Base-by-base conservation (phyloP, 2,888 invertebrate species). In the Antitype chi region DNA sequence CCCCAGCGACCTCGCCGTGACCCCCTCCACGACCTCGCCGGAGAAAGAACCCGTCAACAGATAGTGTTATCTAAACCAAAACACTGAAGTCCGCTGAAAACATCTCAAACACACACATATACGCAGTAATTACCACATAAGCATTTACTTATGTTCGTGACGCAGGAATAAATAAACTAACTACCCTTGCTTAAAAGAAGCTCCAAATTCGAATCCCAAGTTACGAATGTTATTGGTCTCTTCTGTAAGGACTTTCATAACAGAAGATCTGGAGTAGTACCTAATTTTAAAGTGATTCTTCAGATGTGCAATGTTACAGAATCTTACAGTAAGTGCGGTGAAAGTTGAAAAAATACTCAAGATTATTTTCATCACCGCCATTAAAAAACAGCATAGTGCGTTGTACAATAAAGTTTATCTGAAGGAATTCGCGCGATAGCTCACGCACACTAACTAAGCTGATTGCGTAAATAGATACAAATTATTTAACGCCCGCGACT, bases 11-110 rank as follows among this genome's bases (percentile, higher is more conserved):
- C 69, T 67, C 57, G 43, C n/a, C 47, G 55, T 47, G 76, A 85
- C 70, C 69, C 70, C 47, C 32, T 20, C 1, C n/a, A 62, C 81
- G 78, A 55, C 79, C 87, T 74, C 75, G 67, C 25, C 43, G 68
- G 82, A 85, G 84, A 87, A 88, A 87, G 83, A 81, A 81, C 38
- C 70, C 55, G 85, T 85, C 85, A 89, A 91, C 89, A 87, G 88
- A 91, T 90, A 88, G 78, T 77, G 80, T 85, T 88, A 90, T 91
- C 90, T 76, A 62, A 74, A 84, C 32, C 76, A 74, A 70, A 68
- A 57, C 68, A 78, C 75, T 74, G 68, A 70, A 88, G 67, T 71
- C 57, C 55, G 49, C 73, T 86, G 71, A 76, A 86, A 84, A 74
- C 72, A 85, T 85, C 76, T 43, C 62, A 55, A 53, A 32, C 15